Conservation (phyloP, 2,888 invertebrate genomes). For the Cremastinae sp. region DNA sequence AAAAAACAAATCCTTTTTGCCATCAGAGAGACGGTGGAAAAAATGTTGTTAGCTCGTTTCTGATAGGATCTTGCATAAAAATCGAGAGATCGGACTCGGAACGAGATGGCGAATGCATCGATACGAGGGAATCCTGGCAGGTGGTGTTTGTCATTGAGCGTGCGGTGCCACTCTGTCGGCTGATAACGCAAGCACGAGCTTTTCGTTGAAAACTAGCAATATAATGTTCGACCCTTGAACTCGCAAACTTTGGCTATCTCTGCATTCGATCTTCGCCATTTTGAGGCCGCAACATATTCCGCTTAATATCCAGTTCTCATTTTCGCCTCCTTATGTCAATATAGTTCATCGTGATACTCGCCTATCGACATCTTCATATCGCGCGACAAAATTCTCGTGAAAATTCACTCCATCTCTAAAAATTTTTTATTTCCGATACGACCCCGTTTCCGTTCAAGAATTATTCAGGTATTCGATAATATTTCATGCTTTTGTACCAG, state of each 20-base stretch:
- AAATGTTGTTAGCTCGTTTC: no score
- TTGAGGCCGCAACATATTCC: conserved; percentile 25
- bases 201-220: conserved; percentile 22
- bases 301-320: background rate
- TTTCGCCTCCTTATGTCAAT: background rate
- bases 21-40: no score
- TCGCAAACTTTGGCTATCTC: conserved; percentile 8
- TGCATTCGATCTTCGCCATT: conserved; percentile 41
- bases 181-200: conserved; percentile 44
- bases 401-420: no score
- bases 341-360: background rate
- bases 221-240: conserved; percentile 25
- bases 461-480: conserved; percentile 15
- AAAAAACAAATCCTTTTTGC: no score
- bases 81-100: no score
- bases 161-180: conserved; percentile 34
- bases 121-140: conserved; percentile 39
- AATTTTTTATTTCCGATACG: conserved; percentile 1
- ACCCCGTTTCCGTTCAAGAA: background rate
- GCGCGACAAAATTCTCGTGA: no score
- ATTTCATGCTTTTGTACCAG: conserved; percentile 23
- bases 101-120: background rate
- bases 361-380: background rate
- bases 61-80: no score
- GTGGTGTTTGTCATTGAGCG: conserved; percentile 31